phyloP scores from a whole-genome alignment of 2,797 vertebrate genomes.

The Lycodopsis pacificus region DNA sequence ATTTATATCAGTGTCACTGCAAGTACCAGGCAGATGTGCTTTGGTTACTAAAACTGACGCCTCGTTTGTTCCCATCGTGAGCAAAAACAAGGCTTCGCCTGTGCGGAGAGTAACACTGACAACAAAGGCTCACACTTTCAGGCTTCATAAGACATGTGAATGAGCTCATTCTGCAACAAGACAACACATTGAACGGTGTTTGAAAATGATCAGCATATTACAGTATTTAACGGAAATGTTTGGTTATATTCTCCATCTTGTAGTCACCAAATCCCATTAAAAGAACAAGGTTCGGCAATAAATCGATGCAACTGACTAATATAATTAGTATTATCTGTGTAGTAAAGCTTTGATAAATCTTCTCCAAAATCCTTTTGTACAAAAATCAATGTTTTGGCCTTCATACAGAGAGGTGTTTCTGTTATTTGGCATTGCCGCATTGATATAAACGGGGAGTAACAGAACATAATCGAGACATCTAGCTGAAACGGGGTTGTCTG shows the following conservation, averaged over 20 bases:
- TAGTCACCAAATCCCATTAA: background rate
- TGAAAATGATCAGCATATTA: background rate
- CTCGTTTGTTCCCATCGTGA: slow-evolving; percentile 62
- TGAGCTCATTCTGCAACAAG: slow-evolving; percentile 17
- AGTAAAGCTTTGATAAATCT: background rate
- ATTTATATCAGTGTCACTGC: slow-evolving; percentile 64
- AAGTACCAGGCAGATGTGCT: slow-evolving; percentile 59
- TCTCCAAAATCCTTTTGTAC: too few species aligned
- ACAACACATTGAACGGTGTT: background rate
- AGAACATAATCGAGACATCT: too few species aligned
- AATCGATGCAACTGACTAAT: background rate
- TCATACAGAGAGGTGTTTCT: too few species aligned
- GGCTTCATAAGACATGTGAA: slow-evolving; percentile 15
- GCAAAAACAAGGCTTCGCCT: slow-evolving; percentile 58
- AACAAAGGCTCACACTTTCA: slow-evolving; percentile 53
- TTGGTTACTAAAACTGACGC: slow-evolving; percentile 49
- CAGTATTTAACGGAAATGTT: background rate
- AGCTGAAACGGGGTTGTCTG: background rate
- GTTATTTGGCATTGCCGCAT: too few species aligned
- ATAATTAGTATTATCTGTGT: too few species aligned
- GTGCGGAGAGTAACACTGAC: slow-evolving; percentile 30
- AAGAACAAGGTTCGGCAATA: background rate
- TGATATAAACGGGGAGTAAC: too few species aligned
- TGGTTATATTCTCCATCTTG: background rate
- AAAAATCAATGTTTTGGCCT: too few species aligned